Conservation (phyloP, 2,888 invertebrate genomes). For the Coenonympha glycerion region DNA sequence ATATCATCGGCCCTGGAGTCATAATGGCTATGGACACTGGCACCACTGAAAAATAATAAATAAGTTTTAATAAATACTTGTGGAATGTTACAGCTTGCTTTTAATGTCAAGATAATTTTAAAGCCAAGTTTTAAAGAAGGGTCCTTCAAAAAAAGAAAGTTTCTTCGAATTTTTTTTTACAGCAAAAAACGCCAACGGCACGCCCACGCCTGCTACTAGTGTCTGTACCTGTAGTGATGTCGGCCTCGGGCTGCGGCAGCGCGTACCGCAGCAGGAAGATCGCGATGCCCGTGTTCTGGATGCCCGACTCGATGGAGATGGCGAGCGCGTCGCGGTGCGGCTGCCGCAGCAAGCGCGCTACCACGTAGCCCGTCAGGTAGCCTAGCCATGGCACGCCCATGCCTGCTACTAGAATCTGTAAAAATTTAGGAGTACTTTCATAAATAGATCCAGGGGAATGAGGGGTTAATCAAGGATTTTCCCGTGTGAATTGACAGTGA, state of each 20-base stretch:
- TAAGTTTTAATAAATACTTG: background rate
- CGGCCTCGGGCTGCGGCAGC: slow-evolving; percentile 88
- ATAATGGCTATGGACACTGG: slow-evolving; percentile 94
- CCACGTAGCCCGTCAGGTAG: slow-evolving; percentile 80
- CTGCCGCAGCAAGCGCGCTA: slow-evolving; percentile 78
- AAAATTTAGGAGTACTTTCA: background rate
- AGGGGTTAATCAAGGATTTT: no score
- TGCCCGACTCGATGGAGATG: slow-evolving; percentile 93
- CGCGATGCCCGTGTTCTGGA: slow-evolving; percentile 94
- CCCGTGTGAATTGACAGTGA: no score
- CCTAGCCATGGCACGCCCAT: slow-evolving; percentile 89
- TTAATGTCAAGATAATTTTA: no score
- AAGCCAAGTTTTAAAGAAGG: no score
- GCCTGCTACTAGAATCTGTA: slow-evolving; percentile 86
- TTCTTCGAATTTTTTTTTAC: no score
- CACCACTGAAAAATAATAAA: slow-evolving; percentile 77
- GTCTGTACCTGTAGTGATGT: slow-evolving; percentile 90
- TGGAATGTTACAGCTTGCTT: no score
- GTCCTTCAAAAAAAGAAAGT: no score
- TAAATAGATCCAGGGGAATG: background rate
- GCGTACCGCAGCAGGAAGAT: slow-evolving; percentile 90
- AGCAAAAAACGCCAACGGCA: no score
- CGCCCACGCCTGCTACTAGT: no score
- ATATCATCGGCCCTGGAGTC: slow-evolving; percentile 90
- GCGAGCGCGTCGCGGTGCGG: slow-evolving; percentile 83